Evolutionary conservation across 1,140 invertebrate genomes (phyloP).

Genomic region (Drosophila oshimai): DNA sequence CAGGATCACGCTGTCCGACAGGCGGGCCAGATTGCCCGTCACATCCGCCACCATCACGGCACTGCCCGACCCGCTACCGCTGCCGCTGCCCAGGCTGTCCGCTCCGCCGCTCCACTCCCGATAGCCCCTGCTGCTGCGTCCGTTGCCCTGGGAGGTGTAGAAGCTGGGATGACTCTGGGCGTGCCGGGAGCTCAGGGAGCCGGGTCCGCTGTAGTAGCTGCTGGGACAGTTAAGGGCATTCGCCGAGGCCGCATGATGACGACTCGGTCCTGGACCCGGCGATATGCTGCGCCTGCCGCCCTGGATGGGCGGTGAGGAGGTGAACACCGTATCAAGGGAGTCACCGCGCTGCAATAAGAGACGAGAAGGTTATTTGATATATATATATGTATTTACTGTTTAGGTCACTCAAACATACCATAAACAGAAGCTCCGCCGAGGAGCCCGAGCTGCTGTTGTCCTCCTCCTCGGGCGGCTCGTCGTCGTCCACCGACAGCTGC

Average conservation of each 20-base stretch:
- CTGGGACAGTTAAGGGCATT: slow-evolving; percentile 66
- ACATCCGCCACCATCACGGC: slow-evolving; percentile 59
- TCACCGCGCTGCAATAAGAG: slow-evolving; percentile 83
- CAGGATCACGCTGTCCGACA: slow-evolving; percentile 75
- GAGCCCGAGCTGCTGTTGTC: slow-evolving; percentile 82
- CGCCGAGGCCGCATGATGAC: slow-evolving; percentile 64
- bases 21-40: slow-evolving; percentile 64
- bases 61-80: not conserved
- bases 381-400: too few species aligned
- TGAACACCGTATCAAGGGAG: slow-evolving; percentile 85
- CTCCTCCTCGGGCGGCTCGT: slow-evolving; percentile 75
- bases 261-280: slow-evolving; percentile 48
- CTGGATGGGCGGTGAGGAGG: slow-evolving; percentile 84
- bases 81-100: not conserved
- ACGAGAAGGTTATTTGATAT: not conserved
- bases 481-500: slow-evolving; percentile 64
- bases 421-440: slow-evolving; percentile 83
- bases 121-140: slow-evolving; percentile 35
- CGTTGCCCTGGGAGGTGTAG: slow-evolving; percentile 52
- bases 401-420: slow-evolving; percentile 75
- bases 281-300: slow-evolving; percentile 59
- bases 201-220: slow-evolving; percentile 64
- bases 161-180: slow-evolving; percentile 71
- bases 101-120: slow-evolving; percentile 49
- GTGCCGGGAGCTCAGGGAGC: slow-evolving; percentile 42